Base-by-base conservation (phyloP, 30 jellyfish, hydroid and myxozoan species). In the Cassiopea andromeda region DNA sequence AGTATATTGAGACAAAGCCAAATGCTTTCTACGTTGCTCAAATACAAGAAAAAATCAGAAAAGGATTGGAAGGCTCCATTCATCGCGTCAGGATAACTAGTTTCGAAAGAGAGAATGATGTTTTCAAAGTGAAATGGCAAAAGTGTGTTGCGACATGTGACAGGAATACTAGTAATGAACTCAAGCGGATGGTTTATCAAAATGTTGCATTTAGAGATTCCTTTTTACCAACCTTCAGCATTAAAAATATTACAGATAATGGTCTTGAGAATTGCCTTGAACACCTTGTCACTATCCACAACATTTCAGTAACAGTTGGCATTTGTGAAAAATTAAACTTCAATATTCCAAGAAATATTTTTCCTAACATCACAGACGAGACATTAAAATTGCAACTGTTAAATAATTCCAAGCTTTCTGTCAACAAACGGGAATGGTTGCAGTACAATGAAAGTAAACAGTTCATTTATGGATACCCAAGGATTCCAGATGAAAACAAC, bases 241-340 rank as follows among this genome's bases (percentile, higher is more conserved):
- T 92, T 18, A 69, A 67, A n/a, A 73, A 44, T 68, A 89, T 76
- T 27, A 68, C 60, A 27, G 92, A 80, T 46, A 57, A 18, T 7
- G 66, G 58, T 2, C 50, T 80, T 8, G 46, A 27, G 27, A 61
- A 60, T 66, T 93, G 97, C 69, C 13, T 57, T 12, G 46, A 69
- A 66, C 78, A 90, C 0, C 97, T 94, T 46, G 80, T 44, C 10
- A 81, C 89, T 38, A 67, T 43, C 16, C 82, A 44, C 9, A 90
- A 61, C 59, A 82, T 89, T 7, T 10, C 59, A 15, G 47, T 93
- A 12, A 60, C 58, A 15, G 83, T 94, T 18, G 48, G 72, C 7
- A 66, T 93, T 50, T 93, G 98, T 74, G 93, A 71, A 14, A 85
- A 88, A 71, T 46, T 89, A 50, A 75, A 83, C 83, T 93, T 73